Base-by-base conservation (phyloP, 2,113 vertebrate genomes). In the Alligator sinensis region DNA sequence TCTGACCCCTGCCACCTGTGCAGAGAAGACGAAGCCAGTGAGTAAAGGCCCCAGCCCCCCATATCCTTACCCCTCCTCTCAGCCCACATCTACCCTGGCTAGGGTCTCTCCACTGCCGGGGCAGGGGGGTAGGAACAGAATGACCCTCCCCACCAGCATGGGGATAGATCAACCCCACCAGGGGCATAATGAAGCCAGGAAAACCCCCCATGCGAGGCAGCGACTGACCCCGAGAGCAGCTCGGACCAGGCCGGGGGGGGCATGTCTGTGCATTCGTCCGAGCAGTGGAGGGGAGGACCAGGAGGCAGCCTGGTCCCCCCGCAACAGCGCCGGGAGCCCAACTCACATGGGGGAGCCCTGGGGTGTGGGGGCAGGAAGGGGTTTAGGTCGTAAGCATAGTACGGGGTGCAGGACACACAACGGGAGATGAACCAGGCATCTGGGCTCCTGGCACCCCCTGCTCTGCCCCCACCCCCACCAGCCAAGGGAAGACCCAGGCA, bases 131-230 rank as follows among this genome's bases (percentile, higher is more conserved):
- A 10, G 5, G n/a, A 19, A 14, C 10, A 13, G 25, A 59, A 6
- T 16, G 6, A 22, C 58, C 17, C 16, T 16, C 28, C 64, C 9
- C n/a, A 68, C 15, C n/a, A 28, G 19, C 19, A 2, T 5, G 21
- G 6, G 19, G 22, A 17, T 7, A 27, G 13, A 4, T 5, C 4
- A 2, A 24, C n/a, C 12, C 34, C 3, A 18, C 4, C 3, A 34
- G 34, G 34, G 34, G 34, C 34, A 34, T 34, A 34, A 34, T 34
- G 34, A 34, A 34, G 34, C 34, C 34, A 34, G 34, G 34, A 34
- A 34, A 34, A 34, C 34, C 34, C 34, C 34, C 34, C 34, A 34
- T 34, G 34, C 34, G 34, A 34, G 34, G 34, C 34, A 34, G 34
- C 34, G 34, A 34, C 34, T 34, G 34, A 34, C 21, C 62, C 47